A percentile compares a stretch with the other conserved stretches of the same genome.
Conservation (phyloP, 2,113 vertebrate species). For the Amblyopsis rosae region DNA sequence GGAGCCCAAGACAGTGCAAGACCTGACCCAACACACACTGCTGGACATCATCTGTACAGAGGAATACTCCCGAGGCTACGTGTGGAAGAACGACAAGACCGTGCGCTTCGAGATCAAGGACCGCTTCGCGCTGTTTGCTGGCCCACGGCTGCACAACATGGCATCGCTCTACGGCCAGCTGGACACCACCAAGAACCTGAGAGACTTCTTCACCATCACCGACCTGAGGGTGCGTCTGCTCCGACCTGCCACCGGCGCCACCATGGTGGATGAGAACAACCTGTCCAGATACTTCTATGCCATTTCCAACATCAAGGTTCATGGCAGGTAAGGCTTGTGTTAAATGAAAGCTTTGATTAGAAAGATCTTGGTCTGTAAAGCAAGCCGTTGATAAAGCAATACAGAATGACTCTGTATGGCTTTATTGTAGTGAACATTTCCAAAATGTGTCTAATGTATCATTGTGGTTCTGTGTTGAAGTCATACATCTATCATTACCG, state of each 20-base stretch:
- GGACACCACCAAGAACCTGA: slow-evolving; percentile 97
- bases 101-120: slow-evolving; percentile 99
- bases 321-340: slow-evolving; percentile 88
- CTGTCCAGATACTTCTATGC: slow-evolving; percentile 97
- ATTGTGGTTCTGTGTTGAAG: not conserved
- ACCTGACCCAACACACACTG: slow-evolving; percentile 91
- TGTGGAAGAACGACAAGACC: slow-evolving; percentile 94
- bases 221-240: slow-evolving; percentile 94
- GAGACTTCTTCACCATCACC: slow-evolving; percentile 98
- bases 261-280: slow-evolving; percentile 93
- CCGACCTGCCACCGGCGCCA: slow-evolving; percentile 92
- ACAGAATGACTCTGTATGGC: no score
- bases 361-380: not conserved
- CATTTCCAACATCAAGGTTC: slow-evolving; percentile 97
- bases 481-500: slow-evolving; percentile 31
- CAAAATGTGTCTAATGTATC: no score
- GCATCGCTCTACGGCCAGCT: slow-evolving; percentile 97
- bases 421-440: no score
- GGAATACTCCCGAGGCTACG: slow-evolving; percentile 95
- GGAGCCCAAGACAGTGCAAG: slow-evolving; percentile 94
- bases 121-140: slow-evolving; percentile 95
- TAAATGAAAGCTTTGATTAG: not conserved
- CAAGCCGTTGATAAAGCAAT: not conserved
- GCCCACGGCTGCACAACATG: slow-evolving; percentile 96
- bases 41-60: slow-evolving; percentile 99